These are phyloP conservation scores for Mesaphorura yosii DNA, from an alignment of 1,140 invertebrate genomes.

Conservation along the genomic window DNA sequence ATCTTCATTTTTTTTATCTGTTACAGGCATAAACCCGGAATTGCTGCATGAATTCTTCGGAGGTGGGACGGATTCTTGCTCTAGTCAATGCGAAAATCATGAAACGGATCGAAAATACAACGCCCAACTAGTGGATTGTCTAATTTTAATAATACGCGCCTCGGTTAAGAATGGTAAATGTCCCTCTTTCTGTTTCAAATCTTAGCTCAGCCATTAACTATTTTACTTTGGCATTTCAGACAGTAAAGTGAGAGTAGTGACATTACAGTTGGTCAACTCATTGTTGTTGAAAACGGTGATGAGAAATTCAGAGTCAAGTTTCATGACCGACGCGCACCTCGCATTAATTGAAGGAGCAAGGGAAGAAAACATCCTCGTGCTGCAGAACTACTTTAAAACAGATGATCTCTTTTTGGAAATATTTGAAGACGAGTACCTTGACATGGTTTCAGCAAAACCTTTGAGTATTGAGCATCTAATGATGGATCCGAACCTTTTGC, in stretches of 20 bases:
- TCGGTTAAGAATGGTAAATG: conserved; percentile 30
- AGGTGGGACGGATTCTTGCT: conserved; percentile 20
- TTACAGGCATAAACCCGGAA: conserved; percentile 56
- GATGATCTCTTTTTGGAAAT: conserved; percentile 98
- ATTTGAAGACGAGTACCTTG: conserved; percentile 95
- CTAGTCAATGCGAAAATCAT: too few species aligned
- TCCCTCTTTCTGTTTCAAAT: not conserved
- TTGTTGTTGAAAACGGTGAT: conserved; percentile 53
- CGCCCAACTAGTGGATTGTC: conserved; percentile 58
- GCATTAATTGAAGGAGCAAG: conserved; percentile 62
- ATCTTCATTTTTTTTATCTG: too few species aligned
- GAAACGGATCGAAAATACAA: too few species aligned
- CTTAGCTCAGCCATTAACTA: not conserved
- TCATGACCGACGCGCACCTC: conserved; percentile 51
- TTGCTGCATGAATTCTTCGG: conserved; percentile 51
- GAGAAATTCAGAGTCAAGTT: conserved; percentile 37
- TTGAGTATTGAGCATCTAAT: conserved; percentile 85
- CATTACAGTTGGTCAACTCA: conserved; percentile 73
- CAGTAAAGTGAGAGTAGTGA: conserved; percentile 69
- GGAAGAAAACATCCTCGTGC: conserved; percentile 70
- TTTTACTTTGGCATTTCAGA: conserved; percentile 41
- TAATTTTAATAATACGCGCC: conserved; percentile 74
- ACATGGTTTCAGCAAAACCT: conserved; percentile 65
- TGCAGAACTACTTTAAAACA: conserved; percentile 90
- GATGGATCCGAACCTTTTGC: conserved; percentile 90